phyloP scores from a whole-genome alignment of 2,113 vertebrate species.

The Callipepla californica region DNA sequence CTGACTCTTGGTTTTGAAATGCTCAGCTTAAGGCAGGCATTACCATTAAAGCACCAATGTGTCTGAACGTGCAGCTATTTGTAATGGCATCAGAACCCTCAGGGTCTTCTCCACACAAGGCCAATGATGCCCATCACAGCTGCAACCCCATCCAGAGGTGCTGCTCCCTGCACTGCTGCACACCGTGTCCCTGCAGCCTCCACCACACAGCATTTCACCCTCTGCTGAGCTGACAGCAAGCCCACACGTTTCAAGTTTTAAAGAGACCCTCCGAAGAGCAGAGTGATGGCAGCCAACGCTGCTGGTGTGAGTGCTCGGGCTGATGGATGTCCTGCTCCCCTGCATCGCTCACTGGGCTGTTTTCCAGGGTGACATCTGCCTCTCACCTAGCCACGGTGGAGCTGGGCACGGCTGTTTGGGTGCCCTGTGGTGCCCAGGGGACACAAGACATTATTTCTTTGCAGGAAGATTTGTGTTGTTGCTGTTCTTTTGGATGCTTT shows the following conservation, averaged over 20 bases:
- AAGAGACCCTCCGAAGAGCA: background rate
- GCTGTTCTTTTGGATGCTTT: background rate
- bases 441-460: background rate
- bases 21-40: background rate
- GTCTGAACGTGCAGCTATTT: background rate
- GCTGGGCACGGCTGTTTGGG: background rate
- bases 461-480: background rate
- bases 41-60: background rate
- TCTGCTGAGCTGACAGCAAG: background rate
- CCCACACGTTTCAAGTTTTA: rapidly evolving
- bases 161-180: background rate
- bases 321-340: background rate
- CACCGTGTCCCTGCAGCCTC: background rate
- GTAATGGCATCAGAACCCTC: background rate
- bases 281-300: background rate
- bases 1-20: background rate
- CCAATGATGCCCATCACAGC: too few relatives aligned
- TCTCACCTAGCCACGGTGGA: rapidly evolving
- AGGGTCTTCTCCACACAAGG: background rate
- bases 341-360: background rate
- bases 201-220: background rate
- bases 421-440: background rate
- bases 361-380: background rate
- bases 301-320: background rate
- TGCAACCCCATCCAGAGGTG: too few relatives aligned